A percentile compares a stretch with the other conserved stretches of the same genome.
Conservation (phyloP, 2,888 invertebrate genomes). For the Anaspis maculata region DNA sequence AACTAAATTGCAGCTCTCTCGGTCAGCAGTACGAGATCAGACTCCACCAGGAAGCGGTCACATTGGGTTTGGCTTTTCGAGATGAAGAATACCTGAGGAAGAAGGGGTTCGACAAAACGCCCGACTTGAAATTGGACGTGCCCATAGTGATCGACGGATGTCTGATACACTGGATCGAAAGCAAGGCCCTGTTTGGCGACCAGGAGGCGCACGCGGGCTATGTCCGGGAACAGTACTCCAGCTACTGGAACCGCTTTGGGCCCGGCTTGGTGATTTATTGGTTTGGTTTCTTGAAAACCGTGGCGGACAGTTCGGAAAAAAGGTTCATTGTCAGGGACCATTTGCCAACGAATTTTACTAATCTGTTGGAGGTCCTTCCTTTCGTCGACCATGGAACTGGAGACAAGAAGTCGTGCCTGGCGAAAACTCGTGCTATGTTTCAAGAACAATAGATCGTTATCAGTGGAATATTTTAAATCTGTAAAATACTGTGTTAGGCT, state of each 20-base stretch:
- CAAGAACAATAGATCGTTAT: too few relatives aligned
- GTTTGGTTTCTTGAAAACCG: constrained; percentile 75
- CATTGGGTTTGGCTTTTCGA: constrained; percentile 53
- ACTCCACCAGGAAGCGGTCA: constrained; percentile 53
- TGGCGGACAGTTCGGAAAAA: constrained; percentile 44
- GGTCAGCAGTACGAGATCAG: constrained; percentile 82
- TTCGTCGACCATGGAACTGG: too few relatives aligned
- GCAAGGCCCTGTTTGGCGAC: constrained; percentile 92
- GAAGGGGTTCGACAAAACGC: constrained; percentile 90
- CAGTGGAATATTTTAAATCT: too few relatives aligned
- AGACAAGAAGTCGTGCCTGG: too few relatives aligned
- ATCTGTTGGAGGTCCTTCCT: too few relatives aligned
- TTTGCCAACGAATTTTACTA: constrained; percentile 51
- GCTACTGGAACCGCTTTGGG: constrained; percentile 91
- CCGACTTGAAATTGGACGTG: constrained; percentile 83
- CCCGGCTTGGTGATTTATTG: constrained; percentile 92
- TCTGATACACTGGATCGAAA: constrained; percentile 92
- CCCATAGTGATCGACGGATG: constrained; percentile 80
- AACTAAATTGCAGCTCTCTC: constrained; percentile 49
- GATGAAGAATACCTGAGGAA: constrained; percentile 74
- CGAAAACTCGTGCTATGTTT: too few relatives aligned
- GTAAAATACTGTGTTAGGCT: too few relatives aligned
- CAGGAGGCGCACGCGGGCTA: constrained; percentile 71
- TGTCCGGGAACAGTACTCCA: constrained; percentile 73
- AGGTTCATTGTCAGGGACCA: constrained; percentile 52